A percentile compares a stretch with the other conserved stretches of the same genome.
phyloP scores from a whole-genome alignment of 2,797 vertebrate genomes.

The Gobio occitaniae region DNA sequence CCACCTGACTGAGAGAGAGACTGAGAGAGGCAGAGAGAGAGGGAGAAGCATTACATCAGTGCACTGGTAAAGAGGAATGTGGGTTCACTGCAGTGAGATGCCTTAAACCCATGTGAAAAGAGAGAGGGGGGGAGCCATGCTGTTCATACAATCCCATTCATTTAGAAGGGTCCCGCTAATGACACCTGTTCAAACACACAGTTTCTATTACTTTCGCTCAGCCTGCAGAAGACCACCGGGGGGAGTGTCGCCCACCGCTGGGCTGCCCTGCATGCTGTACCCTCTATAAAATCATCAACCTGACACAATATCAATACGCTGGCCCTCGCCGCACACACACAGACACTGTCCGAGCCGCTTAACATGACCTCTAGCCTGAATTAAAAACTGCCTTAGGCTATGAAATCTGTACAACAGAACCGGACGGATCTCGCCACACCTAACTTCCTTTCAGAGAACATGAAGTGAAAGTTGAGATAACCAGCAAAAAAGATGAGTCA shows the following conservation, averaged over 20 bases:
- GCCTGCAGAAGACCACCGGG: background rate
- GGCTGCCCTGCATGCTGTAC: constrained; percentile 18
- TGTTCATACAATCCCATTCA: constrained; percentile 37
- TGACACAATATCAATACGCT: constrained; percentile 50
- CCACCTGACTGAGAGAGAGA: constrained; percentile 69
- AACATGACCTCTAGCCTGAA: constrained; percentile 20
- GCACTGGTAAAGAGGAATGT: constrained; percentile 77
- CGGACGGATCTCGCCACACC: constrained; percentile 26
- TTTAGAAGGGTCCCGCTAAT: constrained; percentile 35
- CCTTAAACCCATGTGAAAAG: constrained; percentile 61
- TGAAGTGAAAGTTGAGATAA: constrained; percentile 30
- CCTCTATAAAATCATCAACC: constrained; percentile 41
- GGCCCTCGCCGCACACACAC: background rate
- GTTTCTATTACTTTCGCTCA: background rate
- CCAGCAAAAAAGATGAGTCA: constrained; percentile 4
- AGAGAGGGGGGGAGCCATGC: background rate
- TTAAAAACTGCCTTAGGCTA: constrained; percentile 27
- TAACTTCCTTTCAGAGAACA: constrained; percentile 13
- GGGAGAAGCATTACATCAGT: constrained; percentile 78
- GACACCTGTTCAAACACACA: constrained; percentile 57
- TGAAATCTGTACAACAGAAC: constrained; percentile 5
- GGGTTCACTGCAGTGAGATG: constrained; percentile 71
- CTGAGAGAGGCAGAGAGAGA: background rate
- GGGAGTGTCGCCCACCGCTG: background rate
- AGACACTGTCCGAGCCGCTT: constrained; percentile 14